Conservation (phyloP, 2,113 vertebrate genomes). For the Acrocephalus kingi region DNA sequence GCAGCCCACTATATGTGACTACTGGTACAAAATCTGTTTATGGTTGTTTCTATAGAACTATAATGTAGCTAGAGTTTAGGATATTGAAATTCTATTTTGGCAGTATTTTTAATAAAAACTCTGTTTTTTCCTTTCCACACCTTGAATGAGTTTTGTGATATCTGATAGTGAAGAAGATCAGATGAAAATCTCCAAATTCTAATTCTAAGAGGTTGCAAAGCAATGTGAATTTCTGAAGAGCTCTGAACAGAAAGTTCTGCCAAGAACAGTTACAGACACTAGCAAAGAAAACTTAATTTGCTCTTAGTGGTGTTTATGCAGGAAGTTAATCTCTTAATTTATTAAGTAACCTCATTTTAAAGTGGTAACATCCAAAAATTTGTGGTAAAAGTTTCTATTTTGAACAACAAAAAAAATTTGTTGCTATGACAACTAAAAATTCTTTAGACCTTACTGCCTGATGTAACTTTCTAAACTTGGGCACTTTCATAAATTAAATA, state of each 20-base stretch:
- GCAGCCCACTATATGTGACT: background rate
- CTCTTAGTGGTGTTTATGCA: background rate
- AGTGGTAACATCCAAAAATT: background rate
- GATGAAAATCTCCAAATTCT: background rate
- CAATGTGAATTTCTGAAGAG: background rate
- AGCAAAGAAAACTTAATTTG: background rate
- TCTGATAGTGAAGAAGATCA: background rate
- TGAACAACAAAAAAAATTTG: background rate
- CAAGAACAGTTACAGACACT: background rate
- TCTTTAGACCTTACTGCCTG: background rate
- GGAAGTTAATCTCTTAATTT: background rate
- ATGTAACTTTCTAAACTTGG: background rate
- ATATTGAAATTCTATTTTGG: background rate
- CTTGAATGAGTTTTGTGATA: background rate
- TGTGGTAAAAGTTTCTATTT: background rate
- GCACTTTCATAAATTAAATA: background rate
- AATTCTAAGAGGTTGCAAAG: background rate
- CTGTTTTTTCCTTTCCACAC: background rate
- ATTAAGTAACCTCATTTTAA: background rate
- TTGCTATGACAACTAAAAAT: background rate
- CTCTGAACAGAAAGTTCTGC: background rate
- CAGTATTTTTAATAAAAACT: background rate
- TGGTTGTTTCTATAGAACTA: background rate
- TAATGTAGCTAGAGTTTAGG: background rate
- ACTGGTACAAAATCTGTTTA: background rate